Percentiles rank a stretch among this genome's conserved stretches.
phyloP scores from a whole-genome alignment of 1,140 invertebrate species.

The Condylostylus longicornis region DNA sequence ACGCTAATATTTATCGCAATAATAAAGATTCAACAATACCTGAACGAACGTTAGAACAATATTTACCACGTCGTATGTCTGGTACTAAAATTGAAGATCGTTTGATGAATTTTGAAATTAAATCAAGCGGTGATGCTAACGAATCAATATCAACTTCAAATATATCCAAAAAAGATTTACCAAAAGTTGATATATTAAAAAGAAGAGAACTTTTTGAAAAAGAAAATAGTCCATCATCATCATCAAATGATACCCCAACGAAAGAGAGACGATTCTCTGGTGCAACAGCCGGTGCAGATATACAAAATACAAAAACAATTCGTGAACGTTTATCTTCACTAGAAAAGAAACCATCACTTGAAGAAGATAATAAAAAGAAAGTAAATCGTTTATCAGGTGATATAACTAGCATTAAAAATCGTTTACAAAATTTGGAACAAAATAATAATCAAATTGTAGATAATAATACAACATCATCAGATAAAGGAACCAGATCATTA shows the following conservation, averaged over 20 bases:
- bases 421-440: conserved; percentile 46
- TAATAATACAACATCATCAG: conserved; percentile 17
- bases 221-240: conserved; percentile 19
- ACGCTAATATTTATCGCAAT: background rate
- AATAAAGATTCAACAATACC: conserved; percentile 13
- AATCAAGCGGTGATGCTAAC: conserved; percentile 31
- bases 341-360: conserved; percentile 35
- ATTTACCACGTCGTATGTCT: conserved; percentile 16
- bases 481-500: background rate
- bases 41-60: conserved; percentile 9
- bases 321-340: conserved; percentile 53
- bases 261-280: too few relatives aligned
- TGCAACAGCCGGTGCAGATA: conserved; percentile 11
- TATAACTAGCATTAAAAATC: conserved; percentile 44
- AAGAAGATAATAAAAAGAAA: conserved; percentile 34
- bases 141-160: conserved; percentile 21
- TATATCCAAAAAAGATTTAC: conserved; percentile 40
- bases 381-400: conserved; percentile 41
- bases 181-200: conserved; percentile 68
- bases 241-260: conserved; percentile 14
- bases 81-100: conserved; percentile 30
- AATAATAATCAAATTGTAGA: conserved; percentile 35
- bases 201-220: conserved; percentile 68
- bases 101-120: conserved; percentile 26
- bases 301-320: conserved; percentile 45